phyloP scores from a whole-genome alignment of 2,888 invertebrate genomes.

The Thymelicus lineola region DNA sequence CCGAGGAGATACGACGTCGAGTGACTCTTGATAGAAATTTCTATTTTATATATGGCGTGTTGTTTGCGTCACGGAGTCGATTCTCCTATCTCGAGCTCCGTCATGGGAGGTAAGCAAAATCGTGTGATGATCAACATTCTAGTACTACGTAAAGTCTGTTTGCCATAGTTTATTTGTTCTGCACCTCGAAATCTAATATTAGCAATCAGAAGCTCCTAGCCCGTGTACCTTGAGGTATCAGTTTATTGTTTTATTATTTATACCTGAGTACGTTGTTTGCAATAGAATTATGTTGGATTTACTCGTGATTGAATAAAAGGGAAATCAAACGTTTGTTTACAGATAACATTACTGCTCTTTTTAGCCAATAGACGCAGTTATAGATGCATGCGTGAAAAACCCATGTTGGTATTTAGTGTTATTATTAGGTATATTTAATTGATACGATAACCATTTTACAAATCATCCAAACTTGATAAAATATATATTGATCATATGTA shows the following conservation, averaged over 20 bases:
- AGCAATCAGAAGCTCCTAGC: slow-evolving; percentile 19
- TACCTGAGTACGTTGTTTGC: slow-evolving; percentile 14
- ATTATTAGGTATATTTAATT: too few species aligned
- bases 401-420: too few species aligned
- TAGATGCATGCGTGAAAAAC: not conserved
- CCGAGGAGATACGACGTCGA: not conserved
- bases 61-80: slow-evolving; percentile 8
- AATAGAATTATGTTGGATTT: slow-evolving; percentile 3
- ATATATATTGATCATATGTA: too few species aligned
- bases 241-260: slow-evolving; percentile 23
- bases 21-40: not conserved
- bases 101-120: slow-evolving; percentile 45
- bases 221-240: not conserved
- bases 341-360: not conserved
- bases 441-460: too few species aligned
- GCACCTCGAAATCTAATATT: slow-evolving; percentile 39
- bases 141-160: slow-evolving; percentile 29
- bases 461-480: too few species aligned
- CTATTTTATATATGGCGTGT: slow-evolving; percentile 16
- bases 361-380: slow-evolving; percentile 11
- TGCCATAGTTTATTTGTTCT: slow-evolving; percentile 42
- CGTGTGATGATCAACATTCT: slow-evolving; percentile 18
- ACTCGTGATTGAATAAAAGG: slow-evolving; percentile 8
- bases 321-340: not conserved
- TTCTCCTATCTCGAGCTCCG: slow-evolving; percentile 35